These are phyloP conservation scores for Pantherophis guttatus DNA, from an alignment of 2,113 vertebrate genomes.

Conservation along the genomic window DNA sequence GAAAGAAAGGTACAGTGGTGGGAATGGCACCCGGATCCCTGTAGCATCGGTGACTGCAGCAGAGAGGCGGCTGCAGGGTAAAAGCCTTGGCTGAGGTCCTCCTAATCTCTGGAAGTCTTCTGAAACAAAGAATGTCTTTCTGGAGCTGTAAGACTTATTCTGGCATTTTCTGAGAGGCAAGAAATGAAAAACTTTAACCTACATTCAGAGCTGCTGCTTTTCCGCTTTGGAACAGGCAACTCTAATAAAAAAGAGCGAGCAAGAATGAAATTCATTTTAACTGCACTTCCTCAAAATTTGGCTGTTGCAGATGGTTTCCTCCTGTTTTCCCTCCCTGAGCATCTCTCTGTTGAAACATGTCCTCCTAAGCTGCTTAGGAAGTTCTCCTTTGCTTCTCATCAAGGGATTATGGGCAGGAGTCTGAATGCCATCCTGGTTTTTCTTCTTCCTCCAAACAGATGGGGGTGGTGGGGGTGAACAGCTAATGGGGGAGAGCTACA, in stretches of 20 bases:
- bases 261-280: slow-evolving; percentile 31
- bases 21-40: not conserved
- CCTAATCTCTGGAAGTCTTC: not conserved
- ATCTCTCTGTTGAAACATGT: slow-evolving; percentile 35
- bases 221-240: not conserved
- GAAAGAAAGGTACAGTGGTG: not conserved
- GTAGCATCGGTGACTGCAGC: not conserved
- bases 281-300: slow-evolving; percentile 27
- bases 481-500: not conserved
- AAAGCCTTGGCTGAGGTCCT: not conserved
- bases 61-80: not conserved
- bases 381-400: slow-evolving; percentile 33
- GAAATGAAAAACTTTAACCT: slow-evolving; percentile 1
- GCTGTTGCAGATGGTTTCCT: slow-evolving; percentile 35
- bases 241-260: not conserved
- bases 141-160: not conserved
- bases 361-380: slow-evolving; percentile 37
- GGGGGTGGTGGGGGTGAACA: not conserved
- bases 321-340: slow-evolving; percentile 25
- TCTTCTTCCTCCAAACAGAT: slow-evolving; percentile 23
- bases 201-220: not conserved
- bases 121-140: not conserved
- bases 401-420: slow-evolving; percentile 24
- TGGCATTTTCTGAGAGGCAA: not conserved
- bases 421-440: slow-evolving; percentile 19